These are phyloP conservation scores for Phylloscopus trochiloides DNA, from an alignment of 2,113 vertebrate species.

Conservation along the genomic window DNA sequence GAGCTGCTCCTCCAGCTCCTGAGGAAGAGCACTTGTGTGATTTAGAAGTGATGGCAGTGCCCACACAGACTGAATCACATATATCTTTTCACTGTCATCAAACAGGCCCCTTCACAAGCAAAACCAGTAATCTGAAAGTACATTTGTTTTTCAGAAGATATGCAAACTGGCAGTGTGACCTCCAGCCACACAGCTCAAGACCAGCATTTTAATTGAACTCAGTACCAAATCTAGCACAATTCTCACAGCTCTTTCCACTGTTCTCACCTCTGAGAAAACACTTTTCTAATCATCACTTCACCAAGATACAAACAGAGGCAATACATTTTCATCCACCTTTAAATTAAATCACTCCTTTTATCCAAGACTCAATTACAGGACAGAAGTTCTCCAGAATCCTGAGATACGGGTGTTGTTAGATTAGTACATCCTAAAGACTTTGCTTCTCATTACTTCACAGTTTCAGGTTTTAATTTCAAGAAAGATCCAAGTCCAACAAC, in stretches of 20 bases:
- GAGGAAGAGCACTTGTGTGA: not conserved
- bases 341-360: not conserved
- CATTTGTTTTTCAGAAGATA: not conserved
- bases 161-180: not conserved
- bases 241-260: not conserved
- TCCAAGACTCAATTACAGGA: not conserved
- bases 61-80: not conserved
- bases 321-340: not conserved
- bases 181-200: not conserved
- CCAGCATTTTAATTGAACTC: not conserved
- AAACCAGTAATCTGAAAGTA: not conserved
- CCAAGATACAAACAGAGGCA: not conserved
- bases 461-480: not conserved
- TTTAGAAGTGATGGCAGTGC: rapidly evolving
- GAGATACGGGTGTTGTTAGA: not conserved
- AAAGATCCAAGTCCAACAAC: not conserved
- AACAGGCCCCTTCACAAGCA: not conserved
- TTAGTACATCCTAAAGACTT: not conserved
- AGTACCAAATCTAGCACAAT: not conserved
- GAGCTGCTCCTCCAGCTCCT: not conserved
- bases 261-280: not conserved
- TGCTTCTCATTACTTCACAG: not conserved
- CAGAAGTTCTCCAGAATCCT: not conserved
- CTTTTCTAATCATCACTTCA: not conserved
- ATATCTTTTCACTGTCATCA: not conserved